Conservation (phyloP, 2,113 vertebrate genomes). For the Pomatostomus ruficeps region DNA sequence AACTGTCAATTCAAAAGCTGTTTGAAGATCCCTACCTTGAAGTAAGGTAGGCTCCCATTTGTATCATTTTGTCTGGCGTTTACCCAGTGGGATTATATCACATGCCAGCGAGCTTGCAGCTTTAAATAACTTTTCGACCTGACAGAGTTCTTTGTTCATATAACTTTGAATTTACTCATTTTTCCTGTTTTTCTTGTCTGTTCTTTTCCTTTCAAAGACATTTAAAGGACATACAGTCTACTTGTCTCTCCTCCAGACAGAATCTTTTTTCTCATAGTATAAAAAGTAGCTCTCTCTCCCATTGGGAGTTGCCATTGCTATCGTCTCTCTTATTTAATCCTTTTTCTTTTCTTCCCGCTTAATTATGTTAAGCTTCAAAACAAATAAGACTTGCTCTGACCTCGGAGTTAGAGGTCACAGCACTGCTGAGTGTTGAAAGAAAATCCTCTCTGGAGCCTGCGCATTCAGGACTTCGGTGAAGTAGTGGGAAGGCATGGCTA, state of each 20-base stretch:
- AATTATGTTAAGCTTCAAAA: conserved; percentile 46
- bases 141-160: background rate
- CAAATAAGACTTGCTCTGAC: conserved; percentile 17
- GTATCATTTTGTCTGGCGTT: background rate
- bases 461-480: background rate
- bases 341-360: conserved; percentile 18
- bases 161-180: background rate
- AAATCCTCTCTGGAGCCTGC: background rate
- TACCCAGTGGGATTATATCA: background rate
- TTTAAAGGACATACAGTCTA: background rate
- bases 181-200: background rate
- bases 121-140: background rate
- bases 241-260: background rate
- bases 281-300: background rate
- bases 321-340: background rate
- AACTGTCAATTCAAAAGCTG: background rate
- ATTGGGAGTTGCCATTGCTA: background rate
- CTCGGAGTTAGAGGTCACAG: background rate
- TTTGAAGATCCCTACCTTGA: background rate
- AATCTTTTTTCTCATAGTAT: background rate
- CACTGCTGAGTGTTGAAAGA: background rate
- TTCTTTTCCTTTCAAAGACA: background rate
- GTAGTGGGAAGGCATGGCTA: background rate
- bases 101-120: background rate
- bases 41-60: background rate